A percentile compares a stretch with the other conserved stretches of the same genome.
Conservation (phyloP, 2,113 vertebrate species). For the Hassar affinis region DNA sequence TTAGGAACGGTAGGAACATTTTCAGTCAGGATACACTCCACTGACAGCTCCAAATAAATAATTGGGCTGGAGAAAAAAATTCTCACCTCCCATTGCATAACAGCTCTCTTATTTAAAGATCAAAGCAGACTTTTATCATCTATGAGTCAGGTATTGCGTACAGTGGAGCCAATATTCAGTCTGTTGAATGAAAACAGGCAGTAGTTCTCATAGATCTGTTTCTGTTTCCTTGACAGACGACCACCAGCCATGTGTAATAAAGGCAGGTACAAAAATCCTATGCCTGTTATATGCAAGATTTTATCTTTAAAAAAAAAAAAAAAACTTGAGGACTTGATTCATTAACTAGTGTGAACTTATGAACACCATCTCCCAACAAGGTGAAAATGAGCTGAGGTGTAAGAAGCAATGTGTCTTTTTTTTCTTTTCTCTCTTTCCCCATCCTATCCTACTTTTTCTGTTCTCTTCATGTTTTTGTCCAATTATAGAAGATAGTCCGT, state of each 20-base stretch:
- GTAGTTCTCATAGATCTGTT: neutral
- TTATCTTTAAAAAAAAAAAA: neutral
- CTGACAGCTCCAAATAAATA: constrained; percentile 35
- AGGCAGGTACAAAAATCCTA: neutral
- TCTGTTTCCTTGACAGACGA: neutral
- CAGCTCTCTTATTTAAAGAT: constrained; percentile 21
- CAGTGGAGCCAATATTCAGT: neutral
- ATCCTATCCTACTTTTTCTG: neutral
- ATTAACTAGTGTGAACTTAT: constrained; percentile 34
- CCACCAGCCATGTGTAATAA: neutral
- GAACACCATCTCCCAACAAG: constrained; percentile 6
- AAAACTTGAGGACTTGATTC: constrained; percentile 18
- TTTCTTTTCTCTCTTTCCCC: neutral
- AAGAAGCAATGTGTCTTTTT: constrained; percentile 9
- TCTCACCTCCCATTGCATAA: constrained; percentile 24
- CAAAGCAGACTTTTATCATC: constrained; percentile 29
- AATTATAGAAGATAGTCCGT: neutral
- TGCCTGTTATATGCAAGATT: neutral
- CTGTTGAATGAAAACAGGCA: neutral
- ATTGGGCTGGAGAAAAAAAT: constrained; percentile 21
- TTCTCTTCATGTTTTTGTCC: neutral
- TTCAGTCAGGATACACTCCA: constrained; percentile 16
- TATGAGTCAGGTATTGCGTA: neutral
- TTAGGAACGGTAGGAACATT: neutral
- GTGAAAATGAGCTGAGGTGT: constrained; percentile 38